Base-by-base conservation (phyloP, 64 coral and sea anemone genomes). In the Pachyseris speciosa region DNA sequence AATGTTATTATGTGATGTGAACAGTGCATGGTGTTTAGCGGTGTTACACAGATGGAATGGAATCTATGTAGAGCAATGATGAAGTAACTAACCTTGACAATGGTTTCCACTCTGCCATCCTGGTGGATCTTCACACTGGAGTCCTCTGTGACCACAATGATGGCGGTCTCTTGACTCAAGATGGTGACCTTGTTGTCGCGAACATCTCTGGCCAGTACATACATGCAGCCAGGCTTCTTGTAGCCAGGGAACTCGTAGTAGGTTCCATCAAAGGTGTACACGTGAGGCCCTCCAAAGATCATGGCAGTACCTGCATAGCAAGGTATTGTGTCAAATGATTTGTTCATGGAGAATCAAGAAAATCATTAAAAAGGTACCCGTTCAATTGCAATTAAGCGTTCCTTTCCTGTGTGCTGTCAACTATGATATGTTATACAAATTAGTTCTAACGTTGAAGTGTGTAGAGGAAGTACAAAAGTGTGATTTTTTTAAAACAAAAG, bases 201-300 rank as follows among this genome's bases (percentile, higher is more conserved):
- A 38, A 95, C 87, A 34, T 99, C 97, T 7, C 90, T 90, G 2
- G 97, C 97, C 24, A 99, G 29, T 34, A 99, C 89, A 34, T 99
- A 99, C 6, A 91, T 99, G 37, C 97, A 99, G 1, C 71, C 67
- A 17, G 89, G 69, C 37, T 87, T 92, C n/a, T 93, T 79, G 61
- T 99, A 99, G 5, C 97, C 97, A 10, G 90, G 89, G 89, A 99
- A 99, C 27, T 55, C 68, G 94, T 89, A 99, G 32, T 95, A 99
- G 9, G 67, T 78, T 7, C 97, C 84, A 29, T 99, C 97, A 40
- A 99, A 99, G 0, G 97, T 99, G 86, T 93, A 93, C 7, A 99
- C 97, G 24, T 99, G 97, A 37, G 90, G 86, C 1, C 89, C 74
- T 48, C 97, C 97, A 63, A 99, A 99, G 63, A 99, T 99, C 90